Evolutionary conservation across 2,888 invertebrate species (phyloP).

Genomic region (Lasiommata megera): DNA sequence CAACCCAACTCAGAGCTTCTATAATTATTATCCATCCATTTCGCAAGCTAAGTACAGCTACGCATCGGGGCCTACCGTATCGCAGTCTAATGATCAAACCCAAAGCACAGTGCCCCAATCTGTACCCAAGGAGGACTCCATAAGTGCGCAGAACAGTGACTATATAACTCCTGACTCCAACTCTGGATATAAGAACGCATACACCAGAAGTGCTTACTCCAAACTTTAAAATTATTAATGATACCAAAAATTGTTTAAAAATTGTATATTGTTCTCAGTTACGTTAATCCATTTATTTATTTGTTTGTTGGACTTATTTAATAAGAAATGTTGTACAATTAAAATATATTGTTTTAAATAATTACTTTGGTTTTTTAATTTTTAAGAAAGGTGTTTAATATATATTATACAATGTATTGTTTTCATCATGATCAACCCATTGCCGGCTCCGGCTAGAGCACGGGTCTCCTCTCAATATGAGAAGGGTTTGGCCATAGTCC

Average conservation of each 20-base stretch:
- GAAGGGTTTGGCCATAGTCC: too few relatives aligned
- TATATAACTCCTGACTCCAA: constrained; percentile 56
- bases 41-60: constrained; percentile 61
- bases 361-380: neutral
- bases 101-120: constrained; percentile 50
- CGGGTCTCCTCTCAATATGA: too few relatives aligned
- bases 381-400: neutral
- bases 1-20: constrained; percentile 59
- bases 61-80: constrained; percentile 44
- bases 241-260: constrained; percentile 8
- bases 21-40: constrained; percentile 64
- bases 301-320: constrained; percentile 13
- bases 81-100: constrained; percentile 52
- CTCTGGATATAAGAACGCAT: constrained; percentile 57
- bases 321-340: constrained; percentile 19
- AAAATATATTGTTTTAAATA: neutral
- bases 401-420: neutral
- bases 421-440: too few relatives aligned
- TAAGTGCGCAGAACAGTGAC: constrained; percentile 51
- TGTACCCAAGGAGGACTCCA: constrained; percentile 62
- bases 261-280: constrained; percentile 15
- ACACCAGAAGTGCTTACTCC: constrained; percentile 44
- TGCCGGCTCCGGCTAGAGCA: too few relatives aligned
- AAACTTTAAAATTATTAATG: constrained; percentile 24
- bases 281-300: constrained; percentile 19